Evolutionary conservation across 1,140 invertebrate genomes (phyloP).

Genomic region (Thalassaphorura encarpata): DNA sequence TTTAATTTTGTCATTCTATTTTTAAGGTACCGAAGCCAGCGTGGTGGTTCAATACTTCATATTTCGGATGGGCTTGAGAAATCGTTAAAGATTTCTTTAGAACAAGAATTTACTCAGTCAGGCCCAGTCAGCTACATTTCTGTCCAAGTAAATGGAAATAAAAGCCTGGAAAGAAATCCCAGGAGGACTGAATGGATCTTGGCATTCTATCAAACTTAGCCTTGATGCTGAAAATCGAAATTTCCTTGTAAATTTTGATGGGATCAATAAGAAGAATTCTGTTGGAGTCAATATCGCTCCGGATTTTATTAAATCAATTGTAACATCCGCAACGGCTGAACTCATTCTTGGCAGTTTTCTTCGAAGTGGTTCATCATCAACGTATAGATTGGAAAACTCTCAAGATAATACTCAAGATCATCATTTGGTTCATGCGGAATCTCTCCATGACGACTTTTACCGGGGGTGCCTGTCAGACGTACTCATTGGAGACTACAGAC

Average conservation of each 20-base stretch:
- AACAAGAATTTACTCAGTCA: slow-evolving; percentile 1
- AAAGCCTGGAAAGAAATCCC: neutral
- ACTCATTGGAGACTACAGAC: slow-evolving; percentile 64
- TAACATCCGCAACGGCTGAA: neutral
- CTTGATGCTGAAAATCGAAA: slow-evolving; percentile 14
- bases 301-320: slow-evolving; percentile 4
- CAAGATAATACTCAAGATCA: neutral
- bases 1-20: slow-evolving; percentile 1
- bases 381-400: neutral
- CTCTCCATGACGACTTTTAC: slow-evolving; percentile 40
- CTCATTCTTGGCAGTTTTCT: slow-evolving; percentile 24
- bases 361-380: neutral
- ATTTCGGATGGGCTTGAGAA: neutral
- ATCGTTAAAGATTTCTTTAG: slow-evolving; percentile 8
- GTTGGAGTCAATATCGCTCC: neutral
- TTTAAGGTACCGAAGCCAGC: slow-evolving; percentile 23
- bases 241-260: neutral
- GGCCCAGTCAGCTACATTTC: slow-evolving; percentile 1
- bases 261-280: neutral
- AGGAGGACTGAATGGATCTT: slow-evolving; percentile 34
- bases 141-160: slow-evolving; percentile 15
- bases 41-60: slow-evolving; percentile 21
- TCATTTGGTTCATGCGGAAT: slow-evolving; percentile 4
- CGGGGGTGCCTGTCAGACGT: slow-evolving; percentile 88
- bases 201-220: slow-evolving; percentile 34